Evolutionary conservation across 2,888 invertebrate species (phyloP), one percentile per base, ranked within the genome.

Genomic region (Andrena praecox): DNA sequence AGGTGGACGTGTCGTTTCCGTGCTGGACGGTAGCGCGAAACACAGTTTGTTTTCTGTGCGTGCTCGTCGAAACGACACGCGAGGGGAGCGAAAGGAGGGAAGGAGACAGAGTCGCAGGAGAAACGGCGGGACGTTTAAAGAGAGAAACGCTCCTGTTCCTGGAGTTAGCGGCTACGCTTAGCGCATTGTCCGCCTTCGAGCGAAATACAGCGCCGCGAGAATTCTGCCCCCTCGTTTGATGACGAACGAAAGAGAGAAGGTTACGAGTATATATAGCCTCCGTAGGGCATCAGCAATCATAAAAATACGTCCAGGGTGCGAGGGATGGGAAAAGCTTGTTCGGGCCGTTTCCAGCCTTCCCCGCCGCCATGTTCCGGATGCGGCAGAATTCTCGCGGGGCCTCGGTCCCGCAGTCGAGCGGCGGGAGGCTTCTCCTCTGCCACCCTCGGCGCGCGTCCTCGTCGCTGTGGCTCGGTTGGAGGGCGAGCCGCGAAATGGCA

Each of bases 401-500:
- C 50, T 74, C 66, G 60, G 66, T 70, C 52, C 33, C 77, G 52
- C n/a, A 54, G 62, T 67, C 24, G 48, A 66, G 79, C 20, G 20
- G 64, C 63, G 79, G 74, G 62, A 75, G 78, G 84, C 81, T 84
- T 73, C 85, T 86, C 81, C 81, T 82, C 82, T 84, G 87, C 88
- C 10, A 88, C 63, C 69, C 79, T 74, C 82, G 85, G 75, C 68
- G 63, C 77, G 74, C 63, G 77, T 85, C 84, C 80, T 85, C 82
- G 80, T 79, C 70, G 74, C 70, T 81, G 77, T 75, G 60, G 72
- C 64, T 69, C 71, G 60, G 27, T 52, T 54, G 77, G 52, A 66
- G 67, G 79, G 62, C 84, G 83, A 85, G 73, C 82, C 88, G 88
- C 84, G 87, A 95, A 42, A 95, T 96, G 86, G 85, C 85, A 80